Evolutionary conservation across 2,113 vertebrate species (phyloP).

Genomic region (Brachyhypopomus gauderio): DNA sequence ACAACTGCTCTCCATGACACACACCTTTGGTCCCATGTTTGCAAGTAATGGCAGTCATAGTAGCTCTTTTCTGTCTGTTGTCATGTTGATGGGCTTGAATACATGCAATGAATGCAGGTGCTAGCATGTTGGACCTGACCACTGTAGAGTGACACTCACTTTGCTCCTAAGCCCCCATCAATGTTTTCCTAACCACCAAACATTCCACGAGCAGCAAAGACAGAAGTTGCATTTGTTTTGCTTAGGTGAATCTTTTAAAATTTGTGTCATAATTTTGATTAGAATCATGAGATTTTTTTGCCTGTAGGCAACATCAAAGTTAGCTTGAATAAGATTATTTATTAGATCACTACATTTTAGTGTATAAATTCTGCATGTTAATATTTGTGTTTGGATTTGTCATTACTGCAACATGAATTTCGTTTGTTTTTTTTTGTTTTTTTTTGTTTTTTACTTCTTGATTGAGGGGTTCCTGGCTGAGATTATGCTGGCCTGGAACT

Average conservation of each 20-base stretch:
- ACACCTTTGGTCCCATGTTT: background rate
- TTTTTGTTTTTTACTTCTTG: background rate
- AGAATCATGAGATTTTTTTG: background rate
- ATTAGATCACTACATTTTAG: too few species aligned
- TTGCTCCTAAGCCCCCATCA: background rate
- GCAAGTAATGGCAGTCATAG: background rate
- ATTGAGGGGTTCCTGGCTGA: background rate
- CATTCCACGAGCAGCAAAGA: background rate
- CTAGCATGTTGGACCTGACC: background rate
- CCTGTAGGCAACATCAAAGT: background rate
- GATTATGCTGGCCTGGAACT: background rate
- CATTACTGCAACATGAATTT: background rate
- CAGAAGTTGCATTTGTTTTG: background rate
- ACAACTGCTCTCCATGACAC: background rate
- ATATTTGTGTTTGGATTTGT: slow-evolving; percentile 11
- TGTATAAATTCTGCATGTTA: background rate
- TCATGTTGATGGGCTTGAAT: background rate
- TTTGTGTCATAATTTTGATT: background rate
- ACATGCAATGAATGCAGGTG: background rate
- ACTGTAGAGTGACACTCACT: background rate
- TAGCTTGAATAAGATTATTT: too few species aligned
- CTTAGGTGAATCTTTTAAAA: background rate
- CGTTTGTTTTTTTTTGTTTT: background rate
- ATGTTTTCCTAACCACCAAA: background rate
- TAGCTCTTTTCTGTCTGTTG: background rate